Conservation (phyloP, 2,113 vertebrate genomes). For the Struthio camelus region DNA sequence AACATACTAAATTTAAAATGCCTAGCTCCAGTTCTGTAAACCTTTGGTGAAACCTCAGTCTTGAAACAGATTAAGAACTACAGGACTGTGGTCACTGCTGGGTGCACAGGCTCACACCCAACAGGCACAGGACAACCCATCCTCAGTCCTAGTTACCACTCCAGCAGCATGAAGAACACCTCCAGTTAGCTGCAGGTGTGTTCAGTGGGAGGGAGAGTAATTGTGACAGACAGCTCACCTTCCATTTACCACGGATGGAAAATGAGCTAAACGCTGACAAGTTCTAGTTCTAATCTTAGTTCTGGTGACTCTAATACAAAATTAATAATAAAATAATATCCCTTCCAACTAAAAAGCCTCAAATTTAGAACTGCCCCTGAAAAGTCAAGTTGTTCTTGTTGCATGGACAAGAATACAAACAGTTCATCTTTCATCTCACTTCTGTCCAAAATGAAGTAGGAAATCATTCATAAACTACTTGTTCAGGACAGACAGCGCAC, state of each 20-base stretch:
- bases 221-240: rapidly evolving
- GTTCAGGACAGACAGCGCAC: not conserved
- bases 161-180: rapidly evolving
- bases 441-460: not conserved
- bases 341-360: too few relatives aligned
- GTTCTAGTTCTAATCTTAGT: not conserved
- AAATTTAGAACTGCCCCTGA: not conserved
- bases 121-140: not conserved
- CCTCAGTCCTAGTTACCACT: rapidly evolving
- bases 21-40: not conserved
- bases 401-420: not conserved
- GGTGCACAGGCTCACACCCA: not conserved
- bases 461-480: not conserved
- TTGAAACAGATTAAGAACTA: not conserved
- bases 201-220: rapidly evolving
- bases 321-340: too few relatives aligned
- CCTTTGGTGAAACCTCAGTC: rapidly evolving
- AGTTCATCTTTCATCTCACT: not conserved
- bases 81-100: not conserved
- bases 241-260: not conserved
- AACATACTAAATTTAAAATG: not conserved
- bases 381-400: not conserved
- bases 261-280: not conserved
- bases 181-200: not conserved
- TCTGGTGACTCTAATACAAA: not conserved